Evolutionary conservation across 37 sponge, comb jelly and placozoan species (phyloP).

Genomic region (Petrosia ficiformis): DNA sequence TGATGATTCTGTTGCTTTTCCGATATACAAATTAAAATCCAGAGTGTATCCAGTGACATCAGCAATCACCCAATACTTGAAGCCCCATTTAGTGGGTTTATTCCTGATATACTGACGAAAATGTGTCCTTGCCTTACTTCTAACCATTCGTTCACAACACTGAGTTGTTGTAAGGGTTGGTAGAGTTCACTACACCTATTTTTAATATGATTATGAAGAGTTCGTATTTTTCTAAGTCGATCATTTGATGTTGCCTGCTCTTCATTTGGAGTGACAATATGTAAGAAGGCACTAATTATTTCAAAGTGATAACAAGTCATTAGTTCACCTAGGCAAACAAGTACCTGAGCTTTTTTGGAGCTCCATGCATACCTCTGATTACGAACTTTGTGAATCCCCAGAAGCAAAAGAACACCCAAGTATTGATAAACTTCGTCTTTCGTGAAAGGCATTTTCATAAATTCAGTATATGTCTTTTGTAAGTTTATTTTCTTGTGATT

Average conservation of each 20-base stretch:
- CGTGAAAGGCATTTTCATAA: background rate
- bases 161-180: background rate
- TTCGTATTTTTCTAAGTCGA: background rate
- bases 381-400: background rate
- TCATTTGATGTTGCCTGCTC: background rate
- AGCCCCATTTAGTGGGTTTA: constrained; percentile 54
- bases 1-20: background rate
- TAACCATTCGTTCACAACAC: constrained; percentile 10
- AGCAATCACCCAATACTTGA: constrained; percentile 24
- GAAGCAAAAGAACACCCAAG: background rate
- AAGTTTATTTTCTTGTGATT: background rate
- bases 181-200: background rate
- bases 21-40: constrained; percentile 35
- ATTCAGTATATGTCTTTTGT: background rate
- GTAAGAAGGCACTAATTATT: constrained; percentile 18
- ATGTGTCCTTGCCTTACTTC: background rate
- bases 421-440: background rate
- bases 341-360: background rate
- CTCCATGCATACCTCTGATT: background rate
- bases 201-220: background rate
- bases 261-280: constrained; percentile 18
- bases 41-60: constrained; percentile 27
- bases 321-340: background rate
- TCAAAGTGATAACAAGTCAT: constrained; percentile 21
- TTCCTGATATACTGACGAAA: constrained; percentile 34